A percentile compares a stretch with the other conserved stretches of the same genome.
Evolutionary conservation across 2,113 vertebrate species (phyloP).

Genomic region (Piprites chloris): DNA sequence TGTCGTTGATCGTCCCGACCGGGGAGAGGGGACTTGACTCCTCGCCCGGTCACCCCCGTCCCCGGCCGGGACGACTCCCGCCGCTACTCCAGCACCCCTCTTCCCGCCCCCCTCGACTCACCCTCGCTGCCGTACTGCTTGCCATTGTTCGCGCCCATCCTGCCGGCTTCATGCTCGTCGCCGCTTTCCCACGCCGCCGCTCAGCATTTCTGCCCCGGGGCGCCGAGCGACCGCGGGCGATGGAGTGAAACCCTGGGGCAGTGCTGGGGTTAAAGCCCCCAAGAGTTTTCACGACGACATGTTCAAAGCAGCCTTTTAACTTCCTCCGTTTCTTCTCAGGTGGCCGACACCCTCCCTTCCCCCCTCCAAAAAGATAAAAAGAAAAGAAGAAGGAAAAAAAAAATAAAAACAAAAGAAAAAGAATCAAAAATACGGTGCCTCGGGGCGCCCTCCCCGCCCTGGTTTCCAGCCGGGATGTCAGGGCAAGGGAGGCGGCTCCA

Average conservation of each 20-base stretch:
- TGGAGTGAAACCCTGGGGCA: neutral
- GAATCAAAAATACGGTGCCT: neutral
- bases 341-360: neutral
- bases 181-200: slow-evolving; percentile 48
- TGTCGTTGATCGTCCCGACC: neutral
- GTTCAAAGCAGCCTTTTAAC: neutral
- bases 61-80: neutral
- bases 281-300: neutral
- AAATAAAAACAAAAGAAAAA: neutral
- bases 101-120: slow-evolving; percentile 64
- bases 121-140: slow-evolving; percentile 97
- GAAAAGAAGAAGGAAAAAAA: too few species aligned
- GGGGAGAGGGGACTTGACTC: too few species aligned
- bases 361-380: neutral
- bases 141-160: slow-evolving; percentile 98
- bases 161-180: slow-evolving; percentile 86
- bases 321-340: neutral
- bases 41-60: neutral
- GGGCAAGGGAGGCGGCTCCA: neutral
- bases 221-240: neutral
- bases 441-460: neutral
- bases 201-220: slow-evolving; percentile 59
- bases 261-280: fast-evolving
- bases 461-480: neutral
- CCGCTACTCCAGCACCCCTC: too few species aligned